Base-by-base conservation (phyloP, 2,888 invertebrate species). In the Epiblema foenella region DNA sequence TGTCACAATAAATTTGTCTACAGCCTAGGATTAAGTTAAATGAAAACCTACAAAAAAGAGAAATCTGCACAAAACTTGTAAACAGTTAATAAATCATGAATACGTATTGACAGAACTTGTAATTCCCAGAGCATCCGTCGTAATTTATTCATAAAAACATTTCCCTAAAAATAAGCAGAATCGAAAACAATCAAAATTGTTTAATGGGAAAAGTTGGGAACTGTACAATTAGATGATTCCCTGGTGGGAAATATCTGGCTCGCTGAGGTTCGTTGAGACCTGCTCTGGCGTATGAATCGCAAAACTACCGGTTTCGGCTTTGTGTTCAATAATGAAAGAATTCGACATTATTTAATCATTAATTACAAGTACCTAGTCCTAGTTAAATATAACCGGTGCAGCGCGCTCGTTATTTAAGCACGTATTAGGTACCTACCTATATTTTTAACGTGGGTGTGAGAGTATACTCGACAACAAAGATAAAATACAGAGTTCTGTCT, bases 121-220 rank as follows among this genome's bases (percentile, higher is more conserved):
- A 66, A 71, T 39, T 71, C 18, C 60, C 20, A 42, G 18, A 67
- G 24, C 65, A 52, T 42, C 51, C 52, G 51, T 42, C 37, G 39
- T 66, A 71, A 60, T 67, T 67, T 71, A 67, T 66, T 68, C 54
- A 73, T 69, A 73, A 69, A 59, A 70, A 68, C 59, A 65, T 63
- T 54, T 49, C 24, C 33, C 33, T 51, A 58, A 57, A 74, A 66
- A 73, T 75, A 68, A 75, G 74, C 73, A 33, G 71, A 73, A 77
- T 73, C 75, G 66, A 56, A 76, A 76, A 77, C 77, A 77, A 79
- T 70, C 59, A n/a, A 66, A 70, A 70, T 78, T 76, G 76, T 71
- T 69, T 75, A 75, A 80, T 77, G 78, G 74, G 79, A 78, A 80
- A 80, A 79, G 79, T 81, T 80, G 42, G 39, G 37, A 80, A 81